Evolutionary conservation across 2,113 vertebrate species (phyloP).

Genomic region (Ranitomeya imitator): DNA sequence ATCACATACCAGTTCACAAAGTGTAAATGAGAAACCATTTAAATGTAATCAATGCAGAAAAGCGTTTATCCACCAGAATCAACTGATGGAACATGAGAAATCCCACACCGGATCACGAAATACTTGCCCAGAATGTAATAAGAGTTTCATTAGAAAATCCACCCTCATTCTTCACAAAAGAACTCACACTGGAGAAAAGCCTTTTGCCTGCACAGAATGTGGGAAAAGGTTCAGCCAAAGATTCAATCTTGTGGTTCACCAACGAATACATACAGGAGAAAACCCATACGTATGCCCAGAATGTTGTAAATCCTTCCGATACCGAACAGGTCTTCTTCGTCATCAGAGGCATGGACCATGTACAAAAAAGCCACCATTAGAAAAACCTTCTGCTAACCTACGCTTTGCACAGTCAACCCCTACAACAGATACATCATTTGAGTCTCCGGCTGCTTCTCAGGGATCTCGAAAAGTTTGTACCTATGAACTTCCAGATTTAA

Average conservation of each 20-base stretch:
- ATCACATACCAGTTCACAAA: background rate
- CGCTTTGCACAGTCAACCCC: background rate
- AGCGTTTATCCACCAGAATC: background rate
- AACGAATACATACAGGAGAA: conserved; percentile 51
- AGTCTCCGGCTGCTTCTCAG: background rate
- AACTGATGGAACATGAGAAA: conserved; percentile 13
- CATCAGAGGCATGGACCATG: conserved; percentile 16
- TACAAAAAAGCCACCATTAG: background rate
- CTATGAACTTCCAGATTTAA: background rate
- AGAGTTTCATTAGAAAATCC: conserved; percentile 21
- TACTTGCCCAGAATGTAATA: conserved; percentile 21
- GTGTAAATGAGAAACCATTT: background rate
- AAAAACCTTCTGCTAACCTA: background rate
- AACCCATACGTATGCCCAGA: conserved; percentile 34
- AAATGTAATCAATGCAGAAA: conserved; percentile 20
- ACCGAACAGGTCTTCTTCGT: conserved; percentile 31
- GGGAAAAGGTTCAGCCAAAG: conserved; percentile 36
- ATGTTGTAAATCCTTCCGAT: conserved; percentile 61
- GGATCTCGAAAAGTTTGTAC: background rate
- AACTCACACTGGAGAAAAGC: conserved; percentile 47
- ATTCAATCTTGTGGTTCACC: conserved; percentile 35
- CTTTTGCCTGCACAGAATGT: conserved; percentile 41
- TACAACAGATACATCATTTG: background rate
- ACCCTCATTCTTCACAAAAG: conserved; percentile 46
- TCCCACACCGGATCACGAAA: background rate